Evolutionary conservation across 1,140 invertebrate species (phyloP).

Genomic region (Drosophila miranda): DNA sequence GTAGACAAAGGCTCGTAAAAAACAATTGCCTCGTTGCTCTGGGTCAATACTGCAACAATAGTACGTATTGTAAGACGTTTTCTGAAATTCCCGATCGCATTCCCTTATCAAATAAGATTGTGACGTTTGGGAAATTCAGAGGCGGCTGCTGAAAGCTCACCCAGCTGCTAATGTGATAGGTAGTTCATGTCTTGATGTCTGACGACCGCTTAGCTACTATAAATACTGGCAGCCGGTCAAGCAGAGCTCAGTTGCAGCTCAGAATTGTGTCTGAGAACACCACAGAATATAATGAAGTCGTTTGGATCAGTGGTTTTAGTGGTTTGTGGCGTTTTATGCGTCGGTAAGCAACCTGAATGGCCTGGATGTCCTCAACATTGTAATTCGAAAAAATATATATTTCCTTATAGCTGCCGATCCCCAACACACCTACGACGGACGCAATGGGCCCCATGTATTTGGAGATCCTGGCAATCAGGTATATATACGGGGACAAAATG

Average conservation of each 20-base stretch:
- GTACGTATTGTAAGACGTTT: not conserved
- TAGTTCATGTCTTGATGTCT: constrained; percentile 10
- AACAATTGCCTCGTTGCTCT: too few relatives aligned
- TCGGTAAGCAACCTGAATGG: constrained; percentile 17
- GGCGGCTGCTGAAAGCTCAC: not conserved
- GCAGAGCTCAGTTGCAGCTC: constrained; percentile 28
- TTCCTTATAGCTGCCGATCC: constrained; percentile 18
- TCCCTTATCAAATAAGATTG: constrained; percentile 15
- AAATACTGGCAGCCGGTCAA: constrained; percentile 37
- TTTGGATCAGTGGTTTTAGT: constrained; percentile 25
- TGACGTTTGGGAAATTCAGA: constrained; percentile 31
- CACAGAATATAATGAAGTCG: constrained; percentile 13
- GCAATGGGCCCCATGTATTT: constrained; percentile 42
- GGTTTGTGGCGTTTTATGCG: constrained; percentile 24
- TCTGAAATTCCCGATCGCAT: constrained; percentile 31
- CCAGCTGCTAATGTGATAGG: constrained; percentile 19
- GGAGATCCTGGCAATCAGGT: constrained; percentile 45
- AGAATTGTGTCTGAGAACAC: constrained; percentile 4
- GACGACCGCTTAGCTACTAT: constrained; percentile 33
- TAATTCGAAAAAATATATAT: constrained; percentile 3
- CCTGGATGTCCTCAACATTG: not conserved
- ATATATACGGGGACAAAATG: constrained; percentile 53
- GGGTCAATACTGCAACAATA: too few relatives aligned
- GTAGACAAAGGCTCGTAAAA: too few relatives aligned
- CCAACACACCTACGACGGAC: constrained; percentile 44